Conservation (phyloP, 1,140 invertebrate genomes). For the Solenopsis invicta region DNA sequence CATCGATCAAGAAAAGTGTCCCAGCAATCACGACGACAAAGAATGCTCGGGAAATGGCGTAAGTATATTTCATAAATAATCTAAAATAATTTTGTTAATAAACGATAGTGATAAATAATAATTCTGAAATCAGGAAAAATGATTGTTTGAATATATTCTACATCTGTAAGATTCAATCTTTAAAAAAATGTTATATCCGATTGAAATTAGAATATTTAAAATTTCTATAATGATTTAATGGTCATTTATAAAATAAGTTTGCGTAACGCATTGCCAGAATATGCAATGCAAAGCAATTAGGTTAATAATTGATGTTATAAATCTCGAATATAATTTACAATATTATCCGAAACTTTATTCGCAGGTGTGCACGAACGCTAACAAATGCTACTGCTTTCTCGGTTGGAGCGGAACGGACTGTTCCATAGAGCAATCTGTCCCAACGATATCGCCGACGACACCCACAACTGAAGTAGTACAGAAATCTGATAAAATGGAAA, state of each 20-base stretch:
- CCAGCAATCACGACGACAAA: conserved; percentile 94
- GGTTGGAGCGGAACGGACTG: conserved; percentile 97
- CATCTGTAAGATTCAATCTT: not conserved
- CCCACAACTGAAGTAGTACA: conserved; percentile 84
- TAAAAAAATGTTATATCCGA: not conserved
- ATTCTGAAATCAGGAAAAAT: not conserved
- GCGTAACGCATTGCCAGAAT: not conserved
- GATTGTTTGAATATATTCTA: not conserved
- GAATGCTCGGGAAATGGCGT: conserved; percentile 98
- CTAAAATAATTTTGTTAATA: not conserved
- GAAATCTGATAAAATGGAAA: conserved; percentile 91
- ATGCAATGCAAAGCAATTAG: no score
- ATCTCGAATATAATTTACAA: not conserved
- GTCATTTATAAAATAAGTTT: not conserved
- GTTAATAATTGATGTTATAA: conserved; percentile 22
- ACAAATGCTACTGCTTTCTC: conserved; percentile 95
- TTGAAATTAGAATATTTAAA: conserved; percentile 2
- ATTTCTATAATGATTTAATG: not conserved
- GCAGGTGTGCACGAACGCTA: conserved; percentile 97
- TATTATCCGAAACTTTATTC: not conserved
- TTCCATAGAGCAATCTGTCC: conserved; percentile 91
- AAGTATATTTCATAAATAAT: conserved; percentile 82
- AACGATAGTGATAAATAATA: conserved; percentile 1
- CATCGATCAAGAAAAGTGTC: conserved; percentile 95
- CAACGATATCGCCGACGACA: conserved; percentile 87